Conservation (phyloP, 2,888 invertebrate genomes). For the Gerris lacustris region DNA sequence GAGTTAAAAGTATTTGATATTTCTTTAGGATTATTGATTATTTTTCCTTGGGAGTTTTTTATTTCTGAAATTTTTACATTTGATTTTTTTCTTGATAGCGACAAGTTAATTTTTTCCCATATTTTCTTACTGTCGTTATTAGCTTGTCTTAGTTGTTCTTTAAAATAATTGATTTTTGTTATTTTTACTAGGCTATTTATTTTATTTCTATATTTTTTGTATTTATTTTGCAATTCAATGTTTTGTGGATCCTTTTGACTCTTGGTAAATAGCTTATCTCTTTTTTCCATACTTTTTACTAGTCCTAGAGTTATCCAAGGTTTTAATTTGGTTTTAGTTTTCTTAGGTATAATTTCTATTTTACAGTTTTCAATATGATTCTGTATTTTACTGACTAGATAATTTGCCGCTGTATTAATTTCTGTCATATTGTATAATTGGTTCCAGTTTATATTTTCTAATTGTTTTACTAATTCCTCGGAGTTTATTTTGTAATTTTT, state of each 20-base stretch:
- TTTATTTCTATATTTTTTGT: slow-evolving; percentile 2
- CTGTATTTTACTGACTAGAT: not conserved
- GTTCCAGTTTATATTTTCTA: slow-evolving; percentile 6
- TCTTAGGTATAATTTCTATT: not conserved
- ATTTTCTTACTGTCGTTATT: slow-evolving; percentile 1
- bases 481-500: not conserved
- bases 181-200: not conserved
- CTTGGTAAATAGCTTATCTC: not conserved
- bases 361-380: slow-evolving; percentile 1
- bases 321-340: slow-evolving; percentile 9
- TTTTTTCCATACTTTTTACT: not conserved
- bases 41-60: not conserved
- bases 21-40: not conserved
- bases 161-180: slow-evolving; percentile 6
- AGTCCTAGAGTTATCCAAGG: slow-evolving; percentile 4
- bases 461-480: not conserved
- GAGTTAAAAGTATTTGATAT: slow-evolving; percentile 7
- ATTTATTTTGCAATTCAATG: not conserved
- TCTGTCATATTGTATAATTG: not conserved
- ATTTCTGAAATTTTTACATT: not conserved
- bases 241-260: not conserved
- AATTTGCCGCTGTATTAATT: not conserved
- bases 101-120: not conserved
- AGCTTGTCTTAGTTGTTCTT: slow-evolving; percentile 5
- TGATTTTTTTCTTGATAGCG: not conserved